A percentile compares a stretch with the other conserved stretches of the same genome.
These are phyloP conservation scores for Halotydeus destructor DNA, from an alignment of 1,140 invertebrate species.

Conservation along the genomic window DNA sequence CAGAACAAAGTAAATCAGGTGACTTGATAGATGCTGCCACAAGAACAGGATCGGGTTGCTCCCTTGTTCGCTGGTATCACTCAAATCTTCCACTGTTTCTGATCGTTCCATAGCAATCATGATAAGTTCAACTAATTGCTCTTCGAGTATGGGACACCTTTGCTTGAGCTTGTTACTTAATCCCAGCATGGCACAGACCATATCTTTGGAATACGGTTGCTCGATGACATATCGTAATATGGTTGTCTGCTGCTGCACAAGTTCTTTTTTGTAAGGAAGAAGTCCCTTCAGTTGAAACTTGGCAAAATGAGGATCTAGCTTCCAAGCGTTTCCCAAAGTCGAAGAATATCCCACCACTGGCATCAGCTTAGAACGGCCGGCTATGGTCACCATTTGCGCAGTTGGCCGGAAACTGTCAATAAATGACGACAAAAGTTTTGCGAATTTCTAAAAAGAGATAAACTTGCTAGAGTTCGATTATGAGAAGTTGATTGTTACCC, in stretches of 20 bases:
- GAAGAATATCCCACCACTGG: slow-evolving; percentile 84
- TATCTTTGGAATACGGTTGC: slow-evolving; percentile 85
- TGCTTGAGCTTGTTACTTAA: slow-evolving; percentile 75
- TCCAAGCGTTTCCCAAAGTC: slow-evolving; percentile 45
- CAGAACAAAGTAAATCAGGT: slow-evolving; percentile 84
- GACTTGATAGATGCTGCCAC: slow-evolving; percentile 81
- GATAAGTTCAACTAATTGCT: slow-evolving; percentile 75
- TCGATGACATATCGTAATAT: slow-evolving; percentile 72
- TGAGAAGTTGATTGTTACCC: slow-evolving; percentile 37
- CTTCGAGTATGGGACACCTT: slow-evolving; percentile 66
- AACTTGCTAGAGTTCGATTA: background rate
- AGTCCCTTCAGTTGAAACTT: slow-evolving; percentile 75
- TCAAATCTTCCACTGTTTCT: slow-evolving; percentile 30
- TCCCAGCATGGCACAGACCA: slow-evolving; percentile 83
- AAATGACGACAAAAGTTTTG: slow-evolving; percentile 60
- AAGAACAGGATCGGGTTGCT: slow-evolving; percentile 12
- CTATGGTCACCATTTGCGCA: slow-evolving; percentile 84
- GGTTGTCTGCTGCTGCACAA: slow-evolving; percentile 69
- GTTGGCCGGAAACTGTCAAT: slow-evolving; percentile 72
- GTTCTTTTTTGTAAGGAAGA: slow-evolving; percentile 67
- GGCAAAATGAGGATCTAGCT: slow-evolving; percentile 59
- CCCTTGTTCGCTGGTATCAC: slow-evolving; percentile 12
- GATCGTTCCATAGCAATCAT: slow-evolving; percentile 76
- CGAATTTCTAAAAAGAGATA: slow-evolving; percentile 45
- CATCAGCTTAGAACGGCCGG: slow-evolving; percentile 65